These are phyloP conservation scores for Oreochromis spilurus DNA, from an alignment of 2,113 vertebrate genomes.

Conservation along the genomic window DNA sequence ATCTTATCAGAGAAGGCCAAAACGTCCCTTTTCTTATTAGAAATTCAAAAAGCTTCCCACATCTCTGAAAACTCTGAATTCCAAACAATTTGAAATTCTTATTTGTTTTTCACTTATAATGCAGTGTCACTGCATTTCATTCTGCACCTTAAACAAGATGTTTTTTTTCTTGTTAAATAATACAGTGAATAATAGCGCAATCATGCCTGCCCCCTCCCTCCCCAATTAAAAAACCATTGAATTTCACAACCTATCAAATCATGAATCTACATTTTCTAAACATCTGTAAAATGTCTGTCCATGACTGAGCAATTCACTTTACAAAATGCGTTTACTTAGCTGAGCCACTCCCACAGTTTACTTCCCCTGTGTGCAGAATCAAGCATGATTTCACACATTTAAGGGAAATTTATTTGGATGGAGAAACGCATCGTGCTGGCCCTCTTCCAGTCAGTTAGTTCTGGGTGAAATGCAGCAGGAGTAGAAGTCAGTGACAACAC, in stretches of 20 bases:
- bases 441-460: conserved; percentile 17
- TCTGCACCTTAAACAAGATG: neutral
- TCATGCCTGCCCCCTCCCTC: neutral
- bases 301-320: conserved; percentile 51
- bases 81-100: neutral
- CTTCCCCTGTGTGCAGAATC: conserved; percentile 24
- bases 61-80: conserved; percentile 71
- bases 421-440: neutral
- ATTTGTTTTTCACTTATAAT: neutral
- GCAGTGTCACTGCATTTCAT: neutral
- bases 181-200: rapidly evolving
- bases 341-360: conserved; percentile 33
- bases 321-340: conserved; percentile 37
- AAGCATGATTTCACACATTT: conserved; percentile 38
- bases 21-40: conserved; percentile 69
- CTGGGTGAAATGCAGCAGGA: neutral
- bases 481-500: neutral
- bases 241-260: neutral
- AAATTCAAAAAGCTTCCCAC: conserved; percentile 77
- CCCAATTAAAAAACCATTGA: neutral
- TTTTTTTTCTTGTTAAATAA: neutral
- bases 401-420: conserved; percentile 18
- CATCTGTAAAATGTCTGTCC: conserved; percentile 19
- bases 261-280: neutral
- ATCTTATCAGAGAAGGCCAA: conserved; percentile 78